phyloP scores from a whole-genome alignment of 2,113 vertebrate species.

The Andinoacara biseriatus region DNA sequence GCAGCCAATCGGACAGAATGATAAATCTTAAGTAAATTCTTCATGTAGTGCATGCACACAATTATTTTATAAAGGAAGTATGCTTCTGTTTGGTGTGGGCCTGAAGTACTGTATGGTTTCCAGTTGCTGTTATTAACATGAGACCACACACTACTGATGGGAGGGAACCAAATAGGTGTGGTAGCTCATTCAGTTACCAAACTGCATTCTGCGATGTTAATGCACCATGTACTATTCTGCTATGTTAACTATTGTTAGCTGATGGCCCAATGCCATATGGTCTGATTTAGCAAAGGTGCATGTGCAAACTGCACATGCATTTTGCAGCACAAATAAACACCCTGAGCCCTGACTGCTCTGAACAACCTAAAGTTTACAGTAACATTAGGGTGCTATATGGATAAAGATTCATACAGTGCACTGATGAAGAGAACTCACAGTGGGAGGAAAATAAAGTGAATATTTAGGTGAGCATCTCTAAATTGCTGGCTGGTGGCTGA shows the following conservation, averaged over 20 bases:
- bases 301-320: not conserved
- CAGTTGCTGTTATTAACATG: not conserved
- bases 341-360: constrained; percentile 21
- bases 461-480: constrained; percentile 14
- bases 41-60: not conserved
- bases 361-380: constrained; percentile 29
- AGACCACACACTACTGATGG: constrained; percentile 19
- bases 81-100: not conserved
- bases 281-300: not conserved
- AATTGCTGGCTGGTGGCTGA: constrained; percentile 24
- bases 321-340: constrained; percentile 14
- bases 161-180: constrained; percentile 16
- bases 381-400: constrained; percentile 4
- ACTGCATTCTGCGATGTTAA: constrained; percentile 21
- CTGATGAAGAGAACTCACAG: constrained; percentile 1
- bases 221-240: constrained; percentile 18
- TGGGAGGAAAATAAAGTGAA: not conserved
- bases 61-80: not conserved
- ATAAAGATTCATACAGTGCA: constrained; percentile 2
- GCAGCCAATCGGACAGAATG: not conserved
- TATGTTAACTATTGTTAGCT: constrained; percentile 13
- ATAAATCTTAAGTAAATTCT: not conserved
- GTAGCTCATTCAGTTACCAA: constrained; percentile 14
- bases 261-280: not conserved
- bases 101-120: not conserved